Base-by-base conservation (phyloP, 2,113 vertebrate species). In the Melanocharis versteri region DNA sequence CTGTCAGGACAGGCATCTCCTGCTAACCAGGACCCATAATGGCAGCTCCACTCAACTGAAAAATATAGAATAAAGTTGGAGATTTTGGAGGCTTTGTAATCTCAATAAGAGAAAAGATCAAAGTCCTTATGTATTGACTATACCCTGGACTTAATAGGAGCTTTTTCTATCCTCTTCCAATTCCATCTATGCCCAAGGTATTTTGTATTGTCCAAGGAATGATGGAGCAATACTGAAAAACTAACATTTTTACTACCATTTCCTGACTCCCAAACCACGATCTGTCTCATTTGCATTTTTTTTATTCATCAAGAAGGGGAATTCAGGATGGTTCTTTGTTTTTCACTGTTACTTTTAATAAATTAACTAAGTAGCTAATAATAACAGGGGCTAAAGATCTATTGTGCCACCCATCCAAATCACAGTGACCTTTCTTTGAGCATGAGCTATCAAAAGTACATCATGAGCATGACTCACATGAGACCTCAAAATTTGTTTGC, bases 401-500 rank as follows among this genome's bases (percentile, higher is more conserved):
- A 18, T 26, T 22, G 3, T 51, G 16, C 48, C 16, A 76, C 82
- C 13, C 47, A 58, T 28, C 30, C 62, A 87, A 61, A 89, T 80
- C 62, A 58, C 31, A 66, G 22, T 86, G 69, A 65, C 66, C 54
- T 91, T 91, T 89, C 73, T 66, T 81, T 90, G 65, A 94, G 57
- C 33, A 65, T 51, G 45, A 92, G 18, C 48, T 89, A 33, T 64
- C 73, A 65, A 28, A 76, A 89, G 31, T 75, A 64, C 28, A 78
- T 42, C 39, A 62, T 48, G 35, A 94, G 28, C 48, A 45, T 39
- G 42, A 79, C 26, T 96, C 71, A 60, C 53, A 35, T 16, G 78
- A 85, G 89, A 93, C 66, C 70, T 96, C 66, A 77, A 88, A 69
- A 94, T 91, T 88, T 93, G 78, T 91, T 96, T 96, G 50, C 87